Evolutionary conservation across 2,888 invertebrate species (phyloP), one percentile per base, ranked within the genome.

Genomic region (Lydus trimaculatus): DNA sequence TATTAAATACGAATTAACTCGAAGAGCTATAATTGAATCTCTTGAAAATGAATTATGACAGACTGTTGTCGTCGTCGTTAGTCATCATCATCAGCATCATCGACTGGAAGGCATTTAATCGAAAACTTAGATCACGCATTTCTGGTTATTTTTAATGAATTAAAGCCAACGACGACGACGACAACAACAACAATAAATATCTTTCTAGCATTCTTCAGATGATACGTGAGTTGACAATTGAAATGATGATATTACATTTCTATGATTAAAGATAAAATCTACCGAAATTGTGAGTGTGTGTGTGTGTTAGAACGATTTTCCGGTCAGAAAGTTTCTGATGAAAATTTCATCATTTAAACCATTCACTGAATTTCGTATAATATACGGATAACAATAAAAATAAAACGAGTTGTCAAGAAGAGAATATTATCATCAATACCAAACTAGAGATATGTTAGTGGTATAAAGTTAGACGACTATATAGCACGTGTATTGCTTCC

Each of bases 131-230:
- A 8, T 25, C 33, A 31, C 28, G 60, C 17, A n/a, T n/a, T 66
- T 52, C 58, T 62, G 31, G 58, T 43, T 36, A 58, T 59, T 66
- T 66, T 63, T 66, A 66, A 66, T 66, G 56, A 66, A 66, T 66
- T 67, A 67, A 67, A 63, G 39, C 58, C 61, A 60, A 58, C 39
- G 58, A 63, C 36, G 13, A 36, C 36, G 15, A 2, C 33, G 31
- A 36, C 59, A n/a, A n/a, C n/a, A n/a, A n/a, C n/a, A n/a, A n/a
- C n/a, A n/a, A n/a, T n/a, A n/a, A n/a, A n/a, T n/a, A n/a, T n/a
- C n/a, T n/a, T n/a, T n/a, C n/a, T n/a, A n/a, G n/a, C n/a, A 67
- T 67, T 67, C 67, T 64, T 67, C 59, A 15, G 39, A 43, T n/a
- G 52, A 63, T 52, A 64, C 67, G 67, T 64, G 67, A 63, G 60